Evolutionary conservation across 1,140 invertebrate species (phyloP).

Genomic region (Leptonema lineaticorne): DNA sequence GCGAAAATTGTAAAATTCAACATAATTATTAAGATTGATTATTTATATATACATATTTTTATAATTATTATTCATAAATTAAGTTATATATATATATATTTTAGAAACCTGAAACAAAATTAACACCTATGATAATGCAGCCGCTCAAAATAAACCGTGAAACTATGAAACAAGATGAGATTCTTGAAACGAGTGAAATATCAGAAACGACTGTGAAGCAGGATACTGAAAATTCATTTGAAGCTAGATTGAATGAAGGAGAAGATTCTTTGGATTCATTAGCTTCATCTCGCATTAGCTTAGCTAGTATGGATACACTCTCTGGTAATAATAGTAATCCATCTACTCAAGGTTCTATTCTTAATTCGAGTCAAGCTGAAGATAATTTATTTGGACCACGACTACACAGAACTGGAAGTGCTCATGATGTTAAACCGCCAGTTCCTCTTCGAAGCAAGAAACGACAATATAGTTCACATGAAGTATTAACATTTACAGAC

Average conservation of each 20-base stretch:
- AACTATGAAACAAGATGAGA: neutral
- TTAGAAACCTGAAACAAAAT: neutral
- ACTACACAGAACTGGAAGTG: constrained; percentile 52
- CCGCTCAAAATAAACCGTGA: neutral
- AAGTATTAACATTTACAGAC: constrained; percentile 45
- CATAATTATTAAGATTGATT: too few relatives aligned
- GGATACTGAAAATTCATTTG: constrained; percentile 47
- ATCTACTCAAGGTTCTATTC: constrained; percentile 44
- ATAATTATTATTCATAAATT: too few relatives aligned
- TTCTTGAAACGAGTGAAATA: constrained; percentile 16
- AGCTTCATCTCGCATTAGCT: constrained; percentile 46
- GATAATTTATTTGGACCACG: constrained; percentile 50
- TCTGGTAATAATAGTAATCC: constrained; percentile 45
- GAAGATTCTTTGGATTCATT: constrained; percentile 46
- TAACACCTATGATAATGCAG: too few relatives aligned
- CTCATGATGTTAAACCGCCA: constrained; percentile 49
- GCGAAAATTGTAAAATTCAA: too few relatives aligned
- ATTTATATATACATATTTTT: too few relatives aligned
- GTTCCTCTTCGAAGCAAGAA: constrained; percentile 49
- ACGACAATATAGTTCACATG: constrained; percentile 53
- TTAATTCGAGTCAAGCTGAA: constrained; percentile 50
- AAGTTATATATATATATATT: too few relatives aligned
- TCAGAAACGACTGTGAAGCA: constrained; percentile 42
- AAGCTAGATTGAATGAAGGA: constrained; percentile 42
- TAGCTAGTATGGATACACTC: constrained; percentile 36